Percentiles rank a stretch among this genome's conserved stretches.
Evolutionary conservation across 1,140 invertebrate genomes (phyloP).

Genomic region (Drosophila gunungcola): DNA sequence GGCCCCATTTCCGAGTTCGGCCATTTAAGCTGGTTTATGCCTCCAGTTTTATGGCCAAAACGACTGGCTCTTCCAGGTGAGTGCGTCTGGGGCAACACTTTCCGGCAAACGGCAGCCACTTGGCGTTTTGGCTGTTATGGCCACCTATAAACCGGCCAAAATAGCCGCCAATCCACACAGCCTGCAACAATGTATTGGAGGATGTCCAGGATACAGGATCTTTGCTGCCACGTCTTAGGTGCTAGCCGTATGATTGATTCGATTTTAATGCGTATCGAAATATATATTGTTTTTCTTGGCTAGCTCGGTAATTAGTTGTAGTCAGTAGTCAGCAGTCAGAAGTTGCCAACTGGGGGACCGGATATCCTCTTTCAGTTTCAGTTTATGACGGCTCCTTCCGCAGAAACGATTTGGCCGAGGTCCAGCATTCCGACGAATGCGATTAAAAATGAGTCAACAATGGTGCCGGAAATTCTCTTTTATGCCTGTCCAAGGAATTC

Average conservation of each 20-base stretch:
- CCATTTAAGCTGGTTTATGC: slow-evolving; percentile 41
- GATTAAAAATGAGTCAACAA: slow-evolving; percentile 3
- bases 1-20: not conserved
- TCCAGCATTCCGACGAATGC: slow-evolving; percentile 36
- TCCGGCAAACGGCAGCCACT: not conserved
- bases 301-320: slow-evolving; percentile 63
- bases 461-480: not conserved
- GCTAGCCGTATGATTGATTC: slow-evolving; percentile 64
- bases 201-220: not conserved
- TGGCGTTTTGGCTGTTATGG: slow-evolving; percentile 11
- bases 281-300: slow-evolving; percentile 19
- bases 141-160: slow-evolving; percentile 16
- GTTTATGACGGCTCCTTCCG: slow-evolving; percentile 68
- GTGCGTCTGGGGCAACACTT: not conserved
- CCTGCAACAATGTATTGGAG: slow-evolving; percentile 18
- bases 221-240: not conserved
- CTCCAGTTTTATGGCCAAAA: slow-evolving; percentile 53
- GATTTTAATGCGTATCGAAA: slow-evolving; percentile 71
- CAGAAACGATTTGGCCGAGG: slow-evolving; percentile 32
- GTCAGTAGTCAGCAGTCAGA: slow-evolving; percentile 43
- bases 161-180: slow-evolving; percentile 2
- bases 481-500: not conserved
- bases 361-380: slow-evolving; percentile 40
- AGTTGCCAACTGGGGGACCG: slow-evolving; percentile 57
- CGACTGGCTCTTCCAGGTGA: slow-evolving; percentile 18